A percentile compares a stretch with the other conserved stretches of the same genome.
Conservation (phyloP, 2,797 vertebrate genomes). For the Scolopax bukidnonensis region DNA sequence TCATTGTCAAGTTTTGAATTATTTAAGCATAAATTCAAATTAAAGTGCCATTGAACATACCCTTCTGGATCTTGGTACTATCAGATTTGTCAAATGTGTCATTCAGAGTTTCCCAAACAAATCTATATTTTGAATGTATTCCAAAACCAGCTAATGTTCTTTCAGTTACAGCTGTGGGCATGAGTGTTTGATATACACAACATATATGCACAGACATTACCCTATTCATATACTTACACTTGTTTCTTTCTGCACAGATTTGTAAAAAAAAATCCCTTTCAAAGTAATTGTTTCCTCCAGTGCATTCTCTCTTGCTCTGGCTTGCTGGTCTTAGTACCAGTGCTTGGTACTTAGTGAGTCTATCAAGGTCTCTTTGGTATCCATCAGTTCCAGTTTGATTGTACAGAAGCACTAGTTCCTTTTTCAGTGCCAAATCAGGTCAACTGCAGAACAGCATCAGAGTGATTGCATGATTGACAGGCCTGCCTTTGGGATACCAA, state of each 20-base stretch:
- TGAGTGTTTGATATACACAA: neutral
- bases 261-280: neutral
- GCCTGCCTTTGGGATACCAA: constrained; percentile 59
- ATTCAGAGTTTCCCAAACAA: neutral
- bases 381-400: constrained; percentile 44
- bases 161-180: neutral
- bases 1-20: neutral
- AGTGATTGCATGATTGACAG: constrained; percentile 68
- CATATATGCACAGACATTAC: neutral
- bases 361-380: constrained; percentile 56
- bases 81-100: neutral
- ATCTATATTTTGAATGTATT: neutral
- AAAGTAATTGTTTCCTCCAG: neutral
- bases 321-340: neutral
- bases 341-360: neutral
- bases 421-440: constrained; percentile 57
- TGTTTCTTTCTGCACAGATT: neutral
- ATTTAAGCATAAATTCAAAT: neutral
- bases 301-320: neutral
- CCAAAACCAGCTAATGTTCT: neutral
- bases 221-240: neutral
- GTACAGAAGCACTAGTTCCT: constrained; percentile 36
- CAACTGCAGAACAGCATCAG: constrained; percentile 58
- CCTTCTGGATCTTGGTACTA: neutral
- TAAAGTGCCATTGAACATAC: neutral